These are phyloP conservation scores for Sisor rabdophorus DNA, from an alignment of 2,113 vertebrate genomes.

Conservation along the genomic window DNA sequence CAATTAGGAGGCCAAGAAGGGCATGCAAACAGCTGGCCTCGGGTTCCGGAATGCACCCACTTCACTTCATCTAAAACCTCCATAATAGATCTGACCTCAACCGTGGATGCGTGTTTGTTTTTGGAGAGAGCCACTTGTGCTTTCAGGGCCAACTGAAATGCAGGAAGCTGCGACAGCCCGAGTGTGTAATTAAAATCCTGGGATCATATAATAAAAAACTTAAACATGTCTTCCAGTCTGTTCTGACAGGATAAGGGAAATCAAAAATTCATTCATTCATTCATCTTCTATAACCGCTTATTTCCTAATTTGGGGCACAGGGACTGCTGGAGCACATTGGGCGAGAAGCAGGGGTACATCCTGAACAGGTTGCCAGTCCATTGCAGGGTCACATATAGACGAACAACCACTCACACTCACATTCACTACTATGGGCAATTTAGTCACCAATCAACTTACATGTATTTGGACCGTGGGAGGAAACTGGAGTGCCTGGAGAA, in stretches of 20 bases:
- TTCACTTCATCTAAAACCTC: conserved; percentile 52
- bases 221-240: conserved; percentile 26
- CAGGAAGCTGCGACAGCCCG: conserved; percentile 36
- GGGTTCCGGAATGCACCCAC: conserved; percentile 56
- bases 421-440: no score
- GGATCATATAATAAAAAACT: conserved; percentile 42
- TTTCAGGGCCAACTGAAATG: conserved; percentile 28
- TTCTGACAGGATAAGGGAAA: background rate
- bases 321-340: no score
- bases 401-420: no score
- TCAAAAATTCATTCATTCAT: no score
- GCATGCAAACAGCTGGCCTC: conserved; percentile 55
- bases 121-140: conserved; percentile 46
- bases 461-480: no score
- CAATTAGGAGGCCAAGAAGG: conserved; percentile 51
- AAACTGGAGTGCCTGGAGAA: no score
- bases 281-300: no score
- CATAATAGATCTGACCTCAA: conserved; percentile 51
- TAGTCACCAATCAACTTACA: no score
- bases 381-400: no score
- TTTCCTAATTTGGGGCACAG: no score
- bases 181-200: conserved; percentile 44
- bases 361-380: no score
- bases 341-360: no score
- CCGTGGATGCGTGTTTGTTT: conserved; percentile 24